A percentile compares a stretch with the other conserved stretches of the same genome.
phyloP scores from a whole-genome alignment of 2,113 vertebrate genomes.

The Catharus minimus region DNA sequence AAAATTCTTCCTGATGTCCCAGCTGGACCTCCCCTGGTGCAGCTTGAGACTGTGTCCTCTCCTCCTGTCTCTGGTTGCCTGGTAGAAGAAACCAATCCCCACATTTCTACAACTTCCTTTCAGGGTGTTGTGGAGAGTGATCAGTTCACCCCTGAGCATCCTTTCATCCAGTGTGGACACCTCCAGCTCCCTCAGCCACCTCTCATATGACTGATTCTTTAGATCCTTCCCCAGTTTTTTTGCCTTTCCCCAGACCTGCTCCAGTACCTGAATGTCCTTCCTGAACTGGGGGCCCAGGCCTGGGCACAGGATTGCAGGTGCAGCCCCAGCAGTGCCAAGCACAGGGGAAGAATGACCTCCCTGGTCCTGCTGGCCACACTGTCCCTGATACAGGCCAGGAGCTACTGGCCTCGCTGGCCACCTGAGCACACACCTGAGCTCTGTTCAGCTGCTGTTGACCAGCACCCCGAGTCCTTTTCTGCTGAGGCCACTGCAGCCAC shows the following conservation, averaged over 20 bases:
- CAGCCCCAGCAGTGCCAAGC: background rate
- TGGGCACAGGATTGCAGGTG: background rate
- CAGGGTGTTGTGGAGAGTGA: background rate
- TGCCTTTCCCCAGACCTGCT: background rate
- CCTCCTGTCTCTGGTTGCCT: accelerated
- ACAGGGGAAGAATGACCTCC: background rate
- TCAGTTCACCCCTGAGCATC: background rate
- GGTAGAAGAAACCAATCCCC: background rate
- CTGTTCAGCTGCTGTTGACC: background rate
- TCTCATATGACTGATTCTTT: too few species aligned
- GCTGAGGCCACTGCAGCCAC: background rate
- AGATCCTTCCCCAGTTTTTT: background rate
- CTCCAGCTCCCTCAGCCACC: background rate
- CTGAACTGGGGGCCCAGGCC: background rate
- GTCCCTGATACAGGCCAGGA: background rate
- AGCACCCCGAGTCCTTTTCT: background rate
- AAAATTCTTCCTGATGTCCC: background rate
- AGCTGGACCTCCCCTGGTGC: too few species aligned
- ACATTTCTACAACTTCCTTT: background rate
- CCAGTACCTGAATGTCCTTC: background rate
- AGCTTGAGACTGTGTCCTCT: background rate
- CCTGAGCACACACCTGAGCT: background rate
- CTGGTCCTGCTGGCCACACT: background rate
- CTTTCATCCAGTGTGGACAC: background rate
- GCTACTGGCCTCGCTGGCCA: background rate